These are phyloP conservation scores for Drosophila trapezifrons DNA, from an alignment of 1,140 invertebrate species.

Conservation along the genomic window DNA sequence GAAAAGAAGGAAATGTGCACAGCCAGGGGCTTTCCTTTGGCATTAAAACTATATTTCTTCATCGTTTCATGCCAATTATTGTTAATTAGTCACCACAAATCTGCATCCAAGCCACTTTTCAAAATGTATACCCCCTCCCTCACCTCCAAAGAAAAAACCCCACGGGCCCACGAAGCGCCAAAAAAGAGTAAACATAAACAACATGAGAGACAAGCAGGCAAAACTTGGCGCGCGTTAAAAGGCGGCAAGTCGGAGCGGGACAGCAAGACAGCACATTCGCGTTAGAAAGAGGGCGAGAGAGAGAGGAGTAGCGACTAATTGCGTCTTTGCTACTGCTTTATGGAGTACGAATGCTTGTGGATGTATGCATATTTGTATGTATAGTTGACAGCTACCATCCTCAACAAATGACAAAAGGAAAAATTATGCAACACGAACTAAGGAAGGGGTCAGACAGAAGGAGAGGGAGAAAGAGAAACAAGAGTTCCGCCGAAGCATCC, in stretches of 20 bases:
- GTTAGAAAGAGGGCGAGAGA: slow-evolving; percentile 43
- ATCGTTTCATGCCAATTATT: not conserved
- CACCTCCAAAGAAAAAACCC: not conserved
- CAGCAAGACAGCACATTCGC: slow-evolving; percentile 33
- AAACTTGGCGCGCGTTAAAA: slow-evolving; percentile 45
- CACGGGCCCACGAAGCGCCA: slow-evolving; percentile 13
- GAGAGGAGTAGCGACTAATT: slow-evolving; percentile 52
- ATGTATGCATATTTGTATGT: slow-evolving; percentile 4
- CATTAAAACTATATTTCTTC: not conserved
- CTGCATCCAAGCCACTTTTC: not conserved
- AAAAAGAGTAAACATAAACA: slow-evolving; percentile 49
- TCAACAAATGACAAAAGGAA: slow-evolving; percentile 4
- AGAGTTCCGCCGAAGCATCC: not conserved
- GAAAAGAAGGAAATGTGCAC: slow-evolving; percentile 3
- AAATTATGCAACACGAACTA: slow-evolving; percentile 33
- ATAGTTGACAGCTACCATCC: slow-evolving; percentile 37
- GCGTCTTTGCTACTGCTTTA: slow-evolving; percentile 52
- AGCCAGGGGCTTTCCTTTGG: slow-evolving; percentile 2
- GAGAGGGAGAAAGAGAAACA: not conserved
- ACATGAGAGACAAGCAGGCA: slow-evolving; percentile 24
- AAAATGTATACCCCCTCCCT: not conserved
- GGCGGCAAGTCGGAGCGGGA: slow-evolving; percentile 38
- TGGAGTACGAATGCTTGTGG: slow-evolving; percentile 4
- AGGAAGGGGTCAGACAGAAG: not conserved
- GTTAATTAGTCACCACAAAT: slow-evolving; percentile 1